These are phyloP conservation scores for Dendrolimus kikuchii DNA, from an alignment of 1,140 invertebrate genomes.

Conservation along the genomic window DNA sequence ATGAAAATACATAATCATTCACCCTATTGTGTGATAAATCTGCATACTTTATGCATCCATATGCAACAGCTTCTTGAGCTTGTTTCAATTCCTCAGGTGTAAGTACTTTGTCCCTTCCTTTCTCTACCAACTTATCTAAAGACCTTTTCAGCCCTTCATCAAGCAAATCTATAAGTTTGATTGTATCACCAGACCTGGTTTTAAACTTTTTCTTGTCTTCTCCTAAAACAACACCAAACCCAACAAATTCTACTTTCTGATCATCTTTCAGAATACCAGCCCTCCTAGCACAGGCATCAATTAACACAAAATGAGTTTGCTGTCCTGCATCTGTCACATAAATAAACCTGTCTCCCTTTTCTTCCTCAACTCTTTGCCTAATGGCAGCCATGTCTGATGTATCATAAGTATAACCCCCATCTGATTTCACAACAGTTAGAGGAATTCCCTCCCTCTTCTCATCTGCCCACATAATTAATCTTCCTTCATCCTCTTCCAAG, in stretches of 20 bases:
- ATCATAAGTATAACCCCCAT: constrained; percentile 99
- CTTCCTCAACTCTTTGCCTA: constrained; percentile 89
- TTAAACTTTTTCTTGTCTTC: constrained; percentile 99
- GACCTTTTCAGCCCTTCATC: constrained; percentile 94
- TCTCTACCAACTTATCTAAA: constrained; percentile 90
- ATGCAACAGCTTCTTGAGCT: constrained; percentile 94
- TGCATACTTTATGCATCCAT: constrained; percentile 99
- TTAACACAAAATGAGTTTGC: constrained; percentile 87
- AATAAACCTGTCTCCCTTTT: constrained; percentile 92
- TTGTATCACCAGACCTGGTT: constrained; percentile 97
- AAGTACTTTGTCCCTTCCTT: constrained; percentile 91
- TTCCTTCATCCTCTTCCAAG: constrained; percentile 92
- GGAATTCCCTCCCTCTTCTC: constrained; percentile 79
- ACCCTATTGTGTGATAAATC: constrained; percentile 95
- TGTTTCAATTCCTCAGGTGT: constrained; percentile 85
- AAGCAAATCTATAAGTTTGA: constrained; percentile 91
- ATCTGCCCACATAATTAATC: constrained; percentile 92
- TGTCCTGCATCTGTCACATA: constrained; percentile 98
- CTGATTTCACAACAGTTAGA: constrained; percentile 96
- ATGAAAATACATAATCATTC: constrained; percentile 98
- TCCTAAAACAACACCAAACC: constrained; percentile 97
- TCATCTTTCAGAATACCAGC: constrained; percentile 79
- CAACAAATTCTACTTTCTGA: constrained; percentile 88
- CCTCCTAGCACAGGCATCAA: constrained; percentile 81
- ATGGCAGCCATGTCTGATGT: constrained; percentile 98